A percentile compares a stretch with the other conserved stretches of the same genome.
Evolutionary conservation across 2,797 vertebrate species (phyloP).

Genomic region (Ptychobarbus kaznakovi): DNA sequence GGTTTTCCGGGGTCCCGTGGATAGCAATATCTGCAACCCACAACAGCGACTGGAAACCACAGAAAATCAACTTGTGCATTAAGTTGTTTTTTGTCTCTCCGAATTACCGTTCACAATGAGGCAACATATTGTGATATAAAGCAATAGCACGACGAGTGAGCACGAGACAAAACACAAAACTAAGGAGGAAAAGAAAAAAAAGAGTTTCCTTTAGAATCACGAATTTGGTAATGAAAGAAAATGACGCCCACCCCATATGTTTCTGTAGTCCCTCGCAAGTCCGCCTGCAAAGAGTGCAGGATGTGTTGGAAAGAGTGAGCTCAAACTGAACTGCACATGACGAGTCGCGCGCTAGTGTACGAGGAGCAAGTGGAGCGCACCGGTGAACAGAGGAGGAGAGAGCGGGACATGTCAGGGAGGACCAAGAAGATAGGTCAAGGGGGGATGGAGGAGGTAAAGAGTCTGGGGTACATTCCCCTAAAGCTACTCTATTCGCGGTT

Average conservation of each 20-base stretch:
- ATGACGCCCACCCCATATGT: slow-evolving; percentile 51
- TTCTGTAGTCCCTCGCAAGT: slow-evolving; percentile 54
- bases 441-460: slow-evolving; percentile 40
- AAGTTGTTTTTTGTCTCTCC: slow-evolving; percentile 65
- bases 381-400: slow-evolving; percentile 57
- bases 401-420: slow-evolving; percentile 61
- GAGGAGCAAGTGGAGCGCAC: slow-evolving; percentile 37
- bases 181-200: slow-evolving; percentile 53
- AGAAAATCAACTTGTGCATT: slow-evolving; percentile 65
- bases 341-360: slow-evolving; percentile 52
- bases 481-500: slow-evolving; percentile 31
- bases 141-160: neutral
- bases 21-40: slow-evolving; percentile 63
- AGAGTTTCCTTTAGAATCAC: slow-evolving; percentile 62
- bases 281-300: slow-evolving; percentile 49
- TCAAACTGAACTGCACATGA: slow-evolving; percentile 53
- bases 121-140: slow-evolving; percentile 6
- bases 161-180: slow-evolving; percentile 23
- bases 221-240: slow-evolving; percentile 65
- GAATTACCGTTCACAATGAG: slow-evolving; percentile 52
- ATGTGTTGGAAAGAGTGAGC: slow-evolving; percentile 47
- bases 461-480: slow-evolving; percentile 40
- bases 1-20: slow-evolving; percentile 69
- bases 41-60: slow-evolving; percentile 59
- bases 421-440: slow-evolving; percentile 51